Conservation (phyloP, 2,797 vertebrate genomes). For the Salmo trutta region DNA sequence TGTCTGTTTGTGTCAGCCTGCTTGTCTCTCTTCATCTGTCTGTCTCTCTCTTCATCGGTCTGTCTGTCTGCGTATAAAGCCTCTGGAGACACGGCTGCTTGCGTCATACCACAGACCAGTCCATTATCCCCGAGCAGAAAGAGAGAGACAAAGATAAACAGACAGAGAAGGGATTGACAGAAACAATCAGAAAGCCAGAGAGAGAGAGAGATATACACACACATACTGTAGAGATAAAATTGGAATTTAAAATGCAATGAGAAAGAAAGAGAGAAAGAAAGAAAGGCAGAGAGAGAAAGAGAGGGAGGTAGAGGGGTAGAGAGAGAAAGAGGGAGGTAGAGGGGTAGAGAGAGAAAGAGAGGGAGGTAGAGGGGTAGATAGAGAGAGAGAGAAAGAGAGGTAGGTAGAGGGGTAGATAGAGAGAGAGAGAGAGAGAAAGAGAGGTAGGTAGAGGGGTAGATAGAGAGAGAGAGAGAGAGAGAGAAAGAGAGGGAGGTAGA, state of each 20-base stretch:
- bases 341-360: not conserved
- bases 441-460: conserved; percentile 14
- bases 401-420: conserved; percentile 11
- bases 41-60: conserved; percentile 15
- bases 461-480: not conserved
- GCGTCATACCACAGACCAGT: conserved; percentile 38
- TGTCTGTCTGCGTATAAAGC: conserved; percentile 35
- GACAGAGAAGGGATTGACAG: not conserved
- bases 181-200: not conserved
- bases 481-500: conserved; percentile 3
- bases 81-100: conserved; percentile 15
- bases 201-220: not conserved
- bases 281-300: conserved; percentile 3
- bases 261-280: conserved; percentile 1
- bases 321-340: not conserved
- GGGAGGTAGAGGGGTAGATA: conserved; percentile 6
- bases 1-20: not conserved
- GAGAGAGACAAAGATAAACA: conserved; percentile 6
- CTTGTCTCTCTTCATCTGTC: conserved; percentile 13
- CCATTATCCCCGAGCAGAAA: conserved; percentile 33
- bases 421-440: not conserved
- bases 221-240: not conserved
- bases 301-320: conserved; percentile 4
- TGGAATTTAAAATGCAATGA: conserved; percentile 24
- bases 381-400: not conserved